Conservation (phyloP, 2,888 invertebrate genomes). For the Bombylius discolor region DNA sequence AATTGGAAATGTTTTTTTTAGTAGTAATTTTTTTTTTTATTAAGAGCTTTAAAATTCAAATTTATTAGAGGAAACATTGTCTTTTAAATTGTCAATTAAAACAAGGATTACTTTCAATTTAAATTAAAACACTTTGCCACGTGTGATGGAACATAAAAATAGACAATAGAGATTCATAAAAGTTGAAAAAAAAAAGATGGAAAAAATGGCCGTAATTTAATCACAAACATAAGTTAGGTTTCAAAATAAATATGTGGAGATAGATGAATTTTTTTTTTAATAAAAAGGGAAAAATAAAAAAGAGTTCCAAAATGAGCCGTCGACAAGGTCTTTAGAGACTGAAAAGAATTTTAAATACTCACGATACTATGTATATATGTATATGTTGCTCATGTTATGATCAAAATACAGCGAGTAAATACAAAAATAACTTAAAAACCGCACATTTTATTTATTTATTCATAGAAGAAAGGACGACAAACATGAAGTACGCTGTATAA, state of each 20-base stretch:
- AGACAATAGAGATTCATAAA: background rate
- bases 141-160: constrained; percentile 7
- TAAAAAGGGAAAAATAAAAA: too few relatives aligned
- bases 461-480: background rate
- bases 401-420: too few relatives aligned
- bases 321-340: constrained; percentile 1
- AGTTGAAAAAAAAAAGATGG: constrained; percentile 3
- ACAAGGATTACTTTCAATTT: constrained; percentile 28
- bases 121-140: constrained; percentile 20
- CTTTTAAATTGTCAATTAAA: constrained; percentile 23
- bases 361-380: background rate
- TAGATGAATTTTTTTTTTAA: too few relatives aligned
- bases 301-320: background rate
- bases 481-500: constrained; percentile 11
- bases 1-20: too few relatives aligned
- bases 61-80: background rate
- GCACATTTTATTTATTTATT: too few relatives aligned
- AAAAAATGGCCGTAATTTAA: background rate
- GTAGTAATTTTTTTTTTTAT: too few relatives aligned
- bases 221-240: background rate
- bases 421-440: too few relatives aligned
- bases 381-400: background rate
- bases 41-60: too few relatives aligned
- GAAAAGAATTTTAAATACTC: too few relatives aligned
- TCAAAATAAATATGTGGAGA: background rate